phyloP scores from a whole-genome alignment of 1,140 invertebrate genomes.

The Hirudo medicinalis region DNA sequence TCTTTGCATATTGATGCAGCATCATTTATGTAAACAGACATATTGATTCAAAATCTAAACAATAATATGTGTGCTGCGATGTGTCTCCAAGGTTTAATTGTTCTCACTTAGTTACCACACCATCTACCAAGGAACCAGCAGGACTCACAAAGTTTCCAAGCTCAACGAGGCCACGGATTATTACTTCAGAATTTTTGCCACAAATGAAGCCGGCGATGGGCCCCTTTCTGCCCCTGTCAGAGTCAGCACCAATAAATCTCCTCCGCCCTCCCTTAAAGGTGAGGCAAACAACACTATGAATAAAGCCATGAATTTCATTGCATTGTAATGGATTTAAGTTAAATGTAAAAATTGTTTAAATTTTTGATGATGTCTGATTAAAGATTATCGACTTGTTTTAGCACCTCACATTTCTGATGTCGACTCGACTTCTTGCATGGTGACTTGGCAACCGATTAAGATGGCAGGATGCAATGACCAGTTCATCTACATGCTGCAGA shows the following conservation, averaged over 20 bases:
- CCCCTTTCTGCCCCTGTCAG: constrained; percentile 55
- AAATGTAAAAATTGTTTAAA: background rate
- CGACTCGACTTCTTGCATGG: background rate
- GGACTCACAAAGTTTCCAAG: constrained; percentile 63
- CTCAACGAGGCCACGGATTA: constrained; percentile 63
- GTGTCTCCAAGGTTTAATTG: too few species aligned
- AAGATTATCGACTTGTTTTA: background rate
- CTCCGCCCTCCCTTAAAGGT: constrained; percentile 60
- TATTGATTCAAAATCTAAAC: too few species aligned
- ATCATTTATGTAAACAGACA: too few species aligned
- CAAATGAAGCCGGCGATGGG: constrained; percentile 67
- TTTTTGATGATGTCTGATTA: background rate
- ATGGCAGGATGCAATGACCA: constrained; percentile 1
- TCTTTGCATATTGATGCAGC: background rate
- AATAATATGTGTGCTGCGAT: too few species aligned
- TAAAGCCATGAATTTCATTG: constrained; percentile 1
- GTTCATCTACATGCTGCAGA: background rate
- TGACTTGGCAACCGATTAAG: background rate
- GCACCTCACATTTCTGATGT: constrained; percentile 2
- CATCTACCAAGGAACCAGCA: constrained; percentile 62
- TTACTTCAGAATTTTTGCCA: constrained; percentile 65
- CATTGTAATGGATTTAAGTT: constrained; percentile 5
- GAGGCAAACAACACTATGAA: constrained; percentile 23
- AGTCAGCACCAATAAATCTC: constrained; percentile 58
- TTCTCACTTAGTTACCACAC: constrained; percentile 48